Percentiles rank a stretch among this genome's conserved stretches.
phyloP scores from a whole-genome alignment of 2,888 invertebrate genomes.

The Meliscaeva auricollis region DNA sequence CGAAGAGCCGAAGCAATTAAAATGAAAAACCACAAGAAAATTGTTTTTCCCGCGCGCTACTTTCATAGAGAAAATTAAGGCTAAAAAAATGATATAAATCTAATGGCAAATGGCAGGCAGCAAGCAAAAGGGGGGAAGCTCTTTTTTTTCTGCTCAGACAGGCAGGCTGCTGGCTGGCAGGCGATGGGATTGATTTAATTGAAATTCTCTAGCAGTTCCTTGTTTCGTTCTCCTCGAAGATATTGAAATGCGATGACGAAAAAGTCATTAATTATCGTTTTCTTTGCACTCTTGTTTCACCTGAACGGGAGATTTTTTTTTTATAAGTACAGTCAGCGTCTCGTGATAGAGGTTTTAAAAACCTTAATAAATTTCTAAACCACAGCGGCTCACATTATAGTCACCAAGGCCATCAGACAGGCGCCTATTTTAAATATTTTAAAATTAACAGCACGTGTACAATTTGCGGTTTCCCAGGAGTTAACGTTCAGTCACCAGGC shows the following conservation, averaged over 20 bases:
- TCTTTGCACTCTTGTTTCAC: constrained; percentile 36
- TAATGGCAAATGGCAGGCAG: constrained; percentile 32
- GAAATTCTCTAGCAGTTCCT: constrained; percentile 67
- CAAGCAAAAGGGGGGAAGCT: constrained; percentile 1
- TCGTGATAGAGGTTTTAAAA: neutral
- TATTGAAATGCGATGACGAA: constrained; percentile 75
- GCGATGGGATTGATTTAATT: constrained; percentile 72
- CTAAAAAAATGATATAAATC: constrained; percentile 27
- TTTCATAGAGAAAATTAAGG: constrained; percentile 15
- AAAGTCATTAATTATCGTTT: constrained; percentile 75
- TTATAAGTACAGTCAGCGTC: neutral
- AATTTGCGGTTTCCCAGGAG: no score
- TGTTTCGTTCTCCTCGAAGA: constrained; percentile 39
- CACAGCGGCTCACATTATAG: no score
- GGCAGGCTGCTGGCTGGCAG: constrained; percentile 14
- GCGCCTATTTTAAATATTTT: no score
- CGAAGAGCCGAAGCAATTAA: constrained; percentile 68
- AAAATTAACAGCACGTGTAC: no score
- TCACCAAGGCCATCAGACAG: no score
- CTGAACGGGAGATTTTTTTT: neutral
- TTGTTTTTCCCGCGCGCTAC: constrained; percentile 47
- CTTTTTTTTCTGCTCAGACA: no score
- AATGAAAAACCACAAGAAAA: constrained; percentile 67
- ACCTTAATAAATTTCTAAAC: neutral
- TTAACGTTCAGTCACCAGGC: no score